Evolutionary conservation across 2,113 vertebrate genomes (phyloP), one percentile per base, ranked within the genome.

Genomic region (Nematolebias whitei): DNA sequence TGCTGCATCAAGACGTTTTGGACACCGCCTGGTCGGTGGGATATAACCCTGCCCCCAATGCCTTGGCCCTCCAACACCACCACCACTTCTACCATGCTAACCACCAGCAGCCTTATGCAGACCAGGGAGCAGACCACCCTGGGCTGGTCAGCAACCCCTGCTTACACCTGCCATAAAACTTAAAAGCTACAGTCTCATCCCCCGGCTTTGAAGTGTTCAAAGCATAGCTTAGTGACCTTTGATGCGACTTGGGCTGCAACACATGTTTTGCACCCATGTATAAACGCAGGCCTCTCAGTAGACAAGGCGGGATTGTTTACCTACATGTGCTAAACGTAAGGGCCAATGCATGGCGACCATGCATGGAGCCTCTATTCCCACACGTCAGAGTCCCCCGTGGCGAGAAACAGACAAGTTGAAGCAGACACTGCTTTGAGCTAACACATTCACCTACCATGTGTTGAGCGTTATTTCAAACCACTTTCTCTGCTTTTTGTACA

Each of bases 141-240:
- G 89, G 86, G 92, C 81, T 94, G 95, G 95, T 94, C 94, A 94
- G 93, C 93, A 93, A 94, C 92, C 94, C 95, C 94, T 92, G 89
- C 92, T 93, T 94, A 93, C 94, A 96, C 96, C 95, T 98, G 95
- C 94, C 90, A 91, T 98, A 96, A 98, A 97, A 96, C 93, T 96
- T 96, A 93, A 95, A 95, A 94, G 88, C 94, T 93, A 93, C 89
- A 88, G 90, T 93, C 92, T 92, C 87, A 86, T 91, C 90, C 84
- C 87, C 76, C 71, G 23, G 78, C 96, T 98, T 98, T 98, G 95
- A 98, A 96, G 95, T 95, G 90, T 92, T 92, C 94, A 94, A 95
- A 95, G 94, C 95, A 94, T 92, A 95, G 93, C 89, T 85, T 68
- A 54, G 82, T 89, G 93, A 94, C 91, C 95, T 98, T 96, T 98